Percentiles rank a stretch among this genome's conserved stretches.
Conservation (phyloP, 2,888 invertebrate genomes). For the Lasioglossum oenotherae region DNA sequence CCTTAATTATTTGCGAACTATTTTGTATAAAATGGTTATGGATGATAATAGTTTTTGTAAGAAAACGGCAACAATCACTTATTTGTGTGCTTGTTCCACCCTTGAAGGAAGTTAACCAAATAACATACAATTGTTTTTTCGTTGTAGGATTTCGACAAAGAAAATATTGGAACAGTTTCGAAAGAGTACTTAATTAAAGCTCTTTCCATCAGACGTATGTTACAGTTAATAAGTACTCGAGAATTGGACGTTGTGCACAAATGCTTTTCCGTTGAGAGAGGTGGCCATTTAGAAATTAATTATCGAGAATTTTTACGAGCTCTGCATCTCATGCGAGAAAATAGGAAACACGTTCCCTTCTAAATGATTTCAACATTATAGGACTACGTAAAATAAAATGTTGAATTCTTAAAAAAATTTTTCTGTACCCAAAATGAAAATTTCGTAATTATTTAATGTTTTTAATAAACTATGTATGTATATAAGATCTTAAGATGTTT, state of each 20-base stretch:
- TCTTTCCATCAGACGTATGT: conserved; percentile 88
- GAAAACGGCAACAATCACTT: not conserved
- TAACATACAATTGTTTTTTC: not conserved
- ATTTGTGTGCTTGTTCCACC: not conserved
- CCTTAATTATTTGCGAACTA: not conserved
- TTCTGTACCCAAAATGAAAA: not conserved
- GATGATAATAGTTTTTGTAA: too few relatives aligned
- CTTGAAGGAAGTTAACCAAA: not conserved
- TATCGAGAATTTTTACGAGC: conserved; percentile 90
- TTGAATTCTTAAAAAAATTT: not conserved
- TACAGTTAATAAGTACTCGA: conserved; percentile 87
- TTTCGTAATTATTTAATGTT: not conserved
- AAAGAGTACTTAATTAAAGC: conserved; percentile 88
- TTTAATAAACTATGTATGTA: not conserved
- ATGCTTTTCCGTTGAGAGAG: conserved; percentile 90
- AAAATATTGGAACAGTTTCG: conserved; percentile 88
- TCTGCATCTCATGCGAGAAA: conserved; percentile 87
- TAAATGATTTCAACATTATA: conserved; percentile 31
- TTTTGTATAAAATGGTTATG: not conserved
- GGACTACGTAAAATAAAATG: not conserved
- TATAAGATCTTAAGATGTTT: not conserved
- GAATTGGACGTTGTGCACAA: conserved; percentile 90
- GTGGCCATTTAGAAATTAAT: conserved; percentile 88
- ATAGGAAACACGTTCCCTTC: conserved; percentile 68
- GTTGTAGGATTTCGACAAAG: conserved; percentile 88